Evolutionary conservation across 1,140 invertebrate genomes (phyloP), one percentile per base, ranked within the genome.

Genomic region (Scaptomyza pallida): DNA sequence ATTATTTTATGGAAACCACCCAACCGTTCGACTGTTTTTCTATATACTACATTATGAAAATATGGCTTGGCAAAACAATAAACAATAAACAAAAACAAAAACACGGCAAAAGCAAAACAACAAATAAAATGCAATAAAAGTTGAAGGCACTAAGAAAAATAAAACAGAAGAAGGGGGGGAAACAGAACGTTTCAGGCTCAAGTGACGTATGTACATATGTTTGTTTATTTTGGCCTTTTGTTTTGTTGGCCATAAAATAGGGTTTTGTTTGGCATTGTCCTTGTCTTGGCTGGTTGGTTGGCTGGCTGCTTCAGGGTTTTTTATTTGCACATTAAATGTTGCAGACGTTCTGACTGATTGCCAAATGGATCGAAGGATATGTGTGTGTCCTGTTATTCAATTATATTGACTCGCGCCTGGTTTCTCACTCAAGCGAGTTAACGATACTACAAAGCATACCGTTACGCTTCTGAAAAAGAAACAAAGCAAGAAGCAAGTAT

Each of bases 291-390:
- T 30, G 68, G 68, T 79, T 57, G 76, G 41, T 13, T 35, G 54
- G 40, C 40, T 30, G 62, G 68, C 30, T 71, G 48, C 16, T 52
- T 65, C 21, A 17, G 75, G 54, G 51, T 72, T 89, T 89, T 89
- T 89, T 89, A 89, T 89, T 89, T 89, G 85, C 85, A 86, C 86
- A 89, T 89, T 85, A 75, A 89, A 89, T 89, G 80, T 78, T 86
- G 76, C 80, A 85, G 85, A 85, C 74, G 73, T 71, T 72, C 76
- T 71, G 85, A 89, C 76, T 88, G 82, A 86, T 88, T 86, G 81
- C 70, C 81, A 70, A n/a, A 75, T 68, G 59, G 52, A 74, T 74
- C 60, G 71, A 37, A 37, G 64, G 55, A 60, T 48, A 47, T 55
- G 41, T 59, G 52, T 52, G 40, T 56, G 51, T 50, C 67, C 55